Evolutionary conservation across 1,140 invertebrate genomes (phyloP).

Genomic region (Sminthurinus signatus): DNA sequence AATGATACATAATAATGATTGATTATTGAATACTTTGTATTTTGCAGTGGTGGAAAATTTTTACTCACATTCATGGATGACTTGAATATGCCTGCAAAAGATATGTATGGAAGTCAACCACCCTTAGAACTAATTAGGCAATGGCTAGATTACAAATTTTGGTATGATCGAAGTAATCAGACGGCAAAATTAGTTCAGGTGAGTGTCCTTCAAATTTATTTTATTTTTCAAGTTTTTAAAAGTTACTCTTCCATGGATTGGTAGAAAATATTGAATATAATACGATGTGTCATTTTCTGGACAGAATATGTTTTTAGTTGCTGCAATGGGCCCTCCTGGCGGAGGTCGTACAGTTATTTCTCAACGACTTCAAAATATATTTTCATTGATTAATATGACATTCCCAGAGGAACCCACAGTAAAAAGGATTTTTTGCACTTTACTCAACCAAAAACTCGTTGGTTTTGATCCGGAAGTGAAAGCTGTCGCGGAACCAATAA

Average conservation of each 20-base stretch:
- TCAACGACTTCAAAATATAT: constrained; percentile 64
- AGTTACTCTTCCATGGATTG: too few relatives aligned
- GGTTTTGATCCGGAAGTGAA: constrained; percentile 73
- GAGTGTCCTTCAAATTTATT: too few relatives aligned
- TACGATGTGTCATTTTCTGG: too few relatives aligned
- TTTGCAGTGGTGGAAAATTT: constrained; percentile 56
- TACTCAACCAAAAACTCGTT: constrained; percentile 69
- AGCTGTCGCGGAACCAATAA: constrained; percentile 54
- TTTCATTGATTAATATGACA: constrained; percentile 74
- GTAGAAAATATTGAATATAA: too few relatives aligned
- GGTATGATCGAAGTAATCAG: constrained; percentile 71
- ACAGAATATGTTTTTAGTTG: constrained; percentile 63
- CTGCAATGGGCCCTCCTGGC: constrained; percentile 71
- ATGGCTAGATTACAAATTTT: constrained; percentile 80
- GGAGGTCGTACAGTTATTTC: constrained; percentile 70
- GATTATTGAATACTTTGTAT: too few relatives aligned
- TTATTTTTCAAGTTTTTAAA: too few relatives aligned
- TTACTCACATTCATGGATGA: constrained; percentile 81
- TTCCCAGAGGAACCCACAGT: constrained; percentile 71
- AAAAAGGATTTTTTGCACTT: constrained; percentile 68
- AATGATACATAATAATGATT: too few relatives aligned
- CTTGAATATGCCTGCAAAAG: constrained; percentile 83
- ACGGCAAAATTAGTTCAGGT: constrained; percentile 57
- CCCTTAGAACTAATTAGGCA: constrained; percentile 75
- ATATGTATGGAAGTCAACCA: constrained; percentile 75